Evolutionary conservation across 2,888 invertebrate species (phyloP), one percentile per base, ranked within the genome.

Genomic region (Molorchus minor): DNA sequence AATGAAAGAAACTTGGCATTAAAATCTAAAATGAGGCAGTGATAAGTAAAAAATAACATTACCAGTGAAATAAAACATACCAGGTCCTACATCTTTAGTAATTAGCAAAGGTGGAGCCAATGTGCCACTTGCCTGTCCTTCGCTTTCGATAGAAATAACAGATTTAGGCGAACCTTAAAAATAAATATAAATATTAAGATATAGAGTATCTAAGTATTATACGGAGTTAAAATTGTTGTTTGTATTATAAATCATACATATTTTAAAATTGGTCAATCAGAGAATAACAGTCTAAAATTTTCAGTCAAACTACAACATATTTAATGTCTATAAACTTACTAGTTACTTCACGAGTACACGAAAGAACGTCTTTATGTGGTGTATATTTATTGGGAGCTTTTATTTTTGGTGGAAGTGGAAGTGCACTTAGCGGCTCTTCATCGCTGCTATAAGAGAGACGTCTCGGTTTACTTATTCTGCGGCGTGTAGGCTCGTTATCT

Each of bases 401-500:
- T 36, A 36, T 36, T 36, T 4, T 4, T 36, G 36, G 36, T 13
- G 36, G 36, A 36, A 36, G 36, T 4, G 36, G 36, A 36, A 36
- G 36, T 3, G 36, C 36, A 36, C 36, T 36, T 35, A 35, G 35
- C 35, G 35, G 35, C 35, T 35, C 36, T 36, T 36, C 36, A 36
- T 36, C 36, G 13, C 36, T 36, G 8, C 36, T 36, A 36, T 8
- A 36, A 36, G 36, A 36, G 2, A 36, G 36, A 15, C 36, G 36
- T 13, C 2, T 36, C 8, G 36, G 36, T 8, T 13, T 36, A 3
- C 15, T 3, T 8, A 5, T 36, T 36, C 13, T 4, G 12, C 36
- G 12, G 15, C 2, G 36, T 4, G 8, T 36, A 13, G 36, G 8
- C 3, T 36, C 36, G 13, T 36, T 16, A 13, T 36, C 13, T 36